These are phyloP conservation scores for Polyodon spathula DNA, from an alignment of 2,113 vertebrate species.

Conservation along the genomic window DNA sequence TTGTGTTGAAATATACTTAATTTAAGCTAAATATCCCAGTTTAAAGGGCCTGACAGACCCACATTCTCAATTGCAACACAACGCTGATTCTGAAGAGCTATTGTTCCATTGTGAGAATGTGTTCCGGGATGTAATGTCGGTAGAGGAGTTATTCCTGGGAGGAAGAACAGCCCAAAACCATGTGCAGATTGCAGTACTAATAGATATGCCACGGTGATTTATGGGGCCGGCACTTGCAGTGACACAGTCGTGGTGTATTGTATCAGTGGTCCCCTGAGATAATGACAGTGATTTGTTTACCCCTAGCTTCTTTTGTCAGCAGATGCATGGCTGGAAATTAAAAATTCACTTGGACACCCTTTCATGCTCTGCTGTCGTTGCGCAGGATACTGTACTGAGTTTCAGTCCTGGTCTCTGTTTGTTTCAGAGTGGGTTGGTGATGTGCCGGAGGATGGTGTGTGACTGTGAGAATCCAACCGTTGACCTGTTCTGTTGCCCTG, in stretches of 20 bases:
- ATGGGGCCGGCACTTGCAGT: not conserved
- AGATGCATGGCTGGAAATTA: not conserved
- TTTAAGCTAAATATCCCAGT: too few species aligned
- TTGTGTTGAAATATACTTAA: too few species aligned
- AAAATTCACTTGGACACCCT: not conserved
- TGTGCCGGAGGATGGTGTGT: slow-evolving; percentile 95
- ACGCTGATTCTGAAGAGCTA: not conserved
- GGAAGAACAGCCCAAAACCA: too few species aligned
- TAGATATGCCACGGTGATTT: too few species aligned
- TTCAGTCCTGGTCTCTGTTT: too few species aligned
- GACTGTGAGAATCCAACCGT: slow-evolving; percentile 95
- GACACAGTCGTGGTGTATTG: not conserved
- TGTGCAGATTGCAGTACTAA: too few species aligned
- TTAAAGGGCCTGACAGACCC: not conserved
- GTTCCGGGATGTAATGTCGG: too few species aligned
- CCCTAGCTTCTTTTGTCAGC: not conserved
- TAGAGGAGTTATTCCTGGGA: too few species aligned
- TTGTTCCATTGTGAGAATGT: too few species aligned
- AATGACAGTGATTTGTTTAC: not conserved
- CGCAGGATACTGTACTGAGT: too few species aligned
- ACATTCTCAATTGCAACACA: too few species aligned
- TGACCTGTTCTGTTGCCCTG: slow-evolving; percentile 92
- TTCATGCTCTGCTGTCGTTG: too few species aligned
- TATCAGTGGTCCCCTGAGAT: not conserved
- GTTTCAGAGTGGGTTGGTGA: slow-evolving; percentile 75